phyloP scores from a whole-genome alignment of 2,113 vertebrate genomes.

The Mesitornis unicolor region DNA sequence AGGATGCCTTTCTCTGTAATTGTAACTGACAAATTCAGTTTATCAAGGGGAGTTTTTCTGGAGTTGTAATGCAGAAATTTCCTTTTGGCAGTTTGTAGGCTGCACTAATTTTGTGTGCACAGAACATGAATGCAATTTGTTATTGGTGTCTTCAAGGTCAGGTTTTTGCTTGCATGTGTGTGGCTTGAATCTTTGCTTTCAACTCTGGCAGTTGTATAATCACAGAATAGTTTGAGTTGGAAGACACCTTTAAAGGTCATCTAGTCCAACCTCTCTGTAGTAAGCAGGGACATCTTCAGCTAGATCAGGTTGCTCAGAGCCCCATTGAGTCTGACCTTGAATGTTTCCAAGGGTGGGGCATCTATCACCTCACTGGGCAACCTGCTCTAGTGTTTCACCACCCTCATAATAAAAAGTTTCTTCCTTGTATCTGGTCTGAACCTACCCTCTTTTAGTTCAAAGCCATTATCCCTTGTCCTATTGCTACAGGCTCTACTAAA shows the following conservation, averaged over 20 bases:
- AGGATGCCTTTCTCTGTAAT: background rate
- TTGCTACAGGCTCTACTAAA: background rate
- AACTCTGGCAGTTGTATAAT: background rate
- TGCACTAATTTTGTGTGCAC: background rate
- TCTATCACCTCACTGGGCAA: background rate
- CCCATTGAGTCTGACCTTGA: rapidly evolving
- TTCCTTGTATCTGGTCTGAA: background rate
- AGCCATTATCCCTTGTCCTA: background rate
- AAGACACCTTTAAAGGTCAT: background rate
- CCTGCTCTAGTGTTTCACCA: background rate
- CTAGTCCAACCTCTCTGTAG: too few species aligned
- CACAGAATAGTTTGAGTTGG: background rate
- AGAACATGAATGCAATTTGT: background rate
- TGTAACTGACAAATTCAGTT: background rate
- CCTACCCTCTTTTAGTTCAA: background rate
- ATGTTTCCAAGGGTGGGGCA: background rate
- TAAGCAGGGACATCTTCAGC: background rate
- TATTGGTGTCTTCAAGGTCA: background rate
- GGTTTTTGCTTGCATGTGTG: background rate
- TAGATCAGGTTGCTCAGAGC: background rate
- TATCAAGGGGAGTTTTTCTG: background rate
- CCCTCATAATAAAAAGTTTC: background rate
- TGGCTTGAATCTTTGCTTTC: background rate
- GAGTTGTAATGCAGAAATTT: background rate
- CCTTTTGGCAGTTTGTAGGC: background rate